These are phyloP conservation scores for Brachypalpus laphriformis DNA, from an alignment of 2,888 invertebrate species.

Conservation along the genomic window DNA sequence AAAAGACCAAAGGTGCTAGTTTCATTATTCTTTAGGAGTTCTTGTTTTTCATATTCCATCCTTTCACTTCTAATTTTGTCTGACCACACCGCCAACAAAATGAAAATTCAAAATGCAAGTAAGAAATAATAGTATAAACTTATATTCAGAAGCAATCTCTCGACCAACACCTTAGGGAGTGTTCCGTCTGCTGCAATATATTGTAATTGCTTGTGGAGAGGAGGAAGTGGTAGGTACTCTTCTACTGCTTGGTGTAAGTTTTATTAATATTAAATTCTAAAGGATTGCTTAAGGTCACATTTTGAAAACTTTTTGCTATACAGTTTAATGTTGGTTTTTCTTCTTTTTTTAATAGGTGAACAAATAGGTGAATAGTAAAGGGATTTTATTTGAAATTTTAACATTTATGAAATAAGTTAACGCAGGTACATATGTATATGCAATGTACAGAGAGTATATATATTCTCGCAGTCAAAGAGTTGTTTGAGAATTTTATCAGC, in stretches of 20 bases:
- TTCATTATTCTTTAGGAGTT: conserved; percentile 19
- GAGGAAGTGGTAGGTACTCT: not conserved
- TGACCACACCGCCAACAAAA: conserved; percentile 30
- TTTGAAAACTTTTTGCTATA: not conserved
- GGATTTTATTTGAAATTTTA: not conserved
- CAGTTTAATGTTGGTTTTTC: conserved; percentile 21
- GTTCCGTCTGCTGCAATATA: conserved; percentile 18
- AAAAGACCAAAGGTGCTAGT: conserved; percentile 36
- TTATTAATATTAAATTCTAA: conserved; percentile 13
- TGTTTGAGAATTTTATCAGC: too few species aligned
- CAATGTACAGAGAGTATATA: too few species aligned
- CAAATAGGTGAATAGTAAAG: too few species aligned
- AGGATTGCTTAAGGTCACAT: conserved; percentile 8
- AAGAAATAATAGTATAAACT: conserved; percentile 57
- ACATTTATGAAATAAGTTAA: too few species aligned
- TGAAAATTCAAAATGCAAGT: conserved; percentile 44
- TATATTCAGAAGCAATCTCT: conserved; percentile 55
- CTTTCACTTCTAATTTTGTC: not conserved
- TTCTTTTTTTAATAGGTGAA: too few species aligned
- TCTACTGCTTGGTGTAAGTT: conserved; percentile 2
- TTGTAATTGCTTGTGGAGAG: conserved; percentile 42
- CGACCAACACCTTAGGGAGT: conserved; percentile 47
- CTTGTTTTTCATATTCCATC: not conserved
- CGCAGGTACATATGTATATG: too few species aligned
- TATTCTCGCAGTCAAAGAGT: too few species aligned